Evolutionary conservation across 2,113 vertebrate species (phyloP), one percentile per base, ranked within the genome.

Genomic region (Forbesichthys agassizii): DNA sequence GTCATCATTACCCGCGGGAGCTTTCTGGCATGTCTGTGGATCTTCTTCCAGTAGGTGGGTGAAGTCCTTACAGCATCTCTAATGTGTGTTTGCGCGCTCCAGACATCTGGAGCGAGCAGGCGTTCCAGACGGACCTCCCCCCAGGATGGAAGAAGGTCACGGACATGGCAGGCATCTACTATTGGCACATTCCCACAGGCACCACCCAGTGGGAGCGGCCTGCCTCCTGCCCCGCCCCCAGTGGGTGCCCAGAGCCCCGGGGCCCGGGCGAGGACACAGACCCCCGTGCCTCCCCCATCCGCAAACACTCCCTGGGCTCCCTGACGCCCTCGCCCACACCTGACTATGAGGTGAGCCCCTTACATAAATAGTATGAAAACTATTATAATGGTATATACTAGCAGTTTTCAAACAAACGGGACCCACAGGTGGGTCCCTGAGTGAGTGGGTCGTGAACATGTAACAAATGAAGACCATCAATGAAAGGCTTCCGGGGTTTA

Each of bases 141-240:
- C 96, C 98, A 47, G 98, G 98, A 89, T 99, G 98, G 98, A 99
- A 99, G 81, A 97, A 96, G 88, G 93, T 99, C 90, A 96, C 71
- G 27, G 98, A 99, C 73, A 86, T 97, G 77, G 95, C 96, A 11
- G 98, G 96, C 49, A 93, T 95, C 90, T 99, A 99, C 86, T 99
- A 99, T 66, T 99, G 98, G 98, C 97, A 99, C 88, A 96, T 99
- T 89, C 98, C 98, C 46, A 99, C 97, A 3, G 98, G 98, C 78
- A 94, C 97, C 49, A 99, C 98, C 27, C 98, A 99, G 73, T 99
- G 98, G 98, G 96, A 98, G 62, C 93, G 92, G 68, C 98, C 98
- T 2, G 93, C 93, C 66, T 77, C 89, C 71, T 87, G 89, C 67
- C 80, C 90, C 3, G 90, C 93, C 46, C 78, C 90, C 47, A 80